phyloP scores from a whole-genome alignment of 2,888 invertebrate genomes.

The Branchinecta sandiegonensis region DNA sequence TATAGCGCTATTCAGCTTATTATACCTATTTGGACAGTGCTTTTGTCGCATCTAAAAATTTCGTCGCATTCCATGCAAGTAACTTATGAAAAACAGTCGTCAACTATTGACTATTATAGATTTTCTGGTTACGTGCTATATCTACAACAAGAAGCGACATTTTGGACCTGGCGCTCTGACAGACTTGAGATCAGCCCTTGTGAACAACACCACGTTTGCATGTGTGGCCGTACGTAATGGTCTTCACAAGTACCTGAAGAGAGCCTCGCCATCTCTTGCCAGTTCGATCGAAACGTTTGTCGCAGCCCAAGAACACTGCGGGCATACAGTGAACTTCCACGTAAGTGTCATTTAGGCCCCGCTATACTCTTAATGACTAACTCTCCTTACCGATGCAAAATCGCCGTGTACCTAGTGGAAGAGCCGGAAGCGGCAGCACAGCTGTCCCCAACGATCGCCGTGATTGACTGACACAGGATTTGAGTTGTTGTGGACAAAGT shows the following conservation, averaged over 20 bases:
- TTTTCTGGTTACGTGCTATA: constrained; percentile 70
- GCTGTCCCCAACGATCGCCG: too few species aligned
- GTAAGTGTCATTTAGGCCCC: constrained; percentile 33
- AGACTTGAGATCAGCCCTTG: constrained; percentile 82
- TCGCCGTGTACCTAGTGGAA: too few species aligned
- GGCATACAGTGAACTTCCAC: constrained; percentile 50
- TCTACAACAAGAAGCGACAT: constrained; percentile 56
- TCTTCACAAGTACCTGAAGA: constrained; percentile 57
- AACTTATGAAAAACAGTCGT: too few species aligned
- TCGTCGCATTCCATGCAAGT: too few species aligned
- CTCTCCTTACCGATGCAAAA: too few species aligned
- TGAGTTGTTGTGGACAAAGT: too few species aligned
- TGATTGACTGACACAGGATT: too few species aligned
- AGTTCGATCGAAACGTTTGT: constrained; percentile 48
- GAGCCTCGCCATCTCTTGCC: constrained; percentile 39
- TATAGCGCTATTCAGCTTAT: too few species aligned
- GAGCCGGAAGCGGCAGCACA: too few species aligned
- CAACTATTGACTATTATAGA: constrained; percentile 39
- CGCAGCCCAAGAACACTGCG: constrained; percentile 45
- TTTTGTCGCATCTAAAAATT: too few species aligned
- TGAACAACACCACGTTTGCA: constrained; percentile 91
- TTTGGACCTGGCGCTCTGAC: constrained; percentile 75
- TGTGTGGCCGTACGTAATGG: constrained; percentile 69
- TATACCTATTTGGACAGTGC: too few species aligned
- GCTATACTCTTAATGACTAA: too few species aligned